Percentiles rank a stretch among this genome's conserved stretches.
These are phyloP conservation scores for Petrolisthes cinctipes DNA, from an alignment of 2,888 invertebrate species.

Conservation along the genomic window DNA sequence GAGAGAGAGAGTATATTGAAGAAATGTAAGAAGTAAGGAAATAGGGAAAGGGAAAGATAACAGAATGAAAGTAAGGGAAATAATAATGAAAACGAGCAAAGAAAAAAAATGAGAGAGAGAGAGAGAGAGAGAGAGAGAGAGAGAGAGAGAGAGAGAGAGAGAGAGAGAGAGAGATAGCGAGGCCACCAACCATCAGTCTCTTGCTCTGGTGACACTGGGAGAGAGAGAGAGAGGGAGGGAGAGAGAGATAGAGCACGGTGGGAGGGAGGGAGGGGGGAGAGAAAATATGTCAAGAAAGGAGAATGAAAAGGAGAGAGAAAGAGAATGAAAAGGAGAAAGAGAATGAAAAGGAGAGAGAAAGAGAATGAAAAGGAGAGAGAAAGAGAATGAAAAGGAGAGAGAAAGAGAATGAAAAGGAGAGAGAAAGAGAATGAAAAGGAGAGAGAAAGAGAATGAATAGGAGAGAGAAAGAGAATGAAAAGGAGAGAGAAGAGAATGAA, in stretches of 20 bases:
- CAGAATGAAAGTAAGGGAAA: background rate
- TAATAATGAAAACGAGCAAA: background rate
- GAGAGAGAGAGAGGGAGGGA: constrained; percentile 12
- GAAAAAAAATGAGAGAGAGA: background rate
- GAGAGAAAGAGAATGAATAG: too few relatives aligned
- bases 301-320: background rate
- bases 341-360: too few relatives aligned
- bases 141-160: constrained; percentile 31
- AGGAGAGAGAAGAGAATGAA: too few relatives aligned
- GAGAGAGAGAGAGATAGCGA: constrained; percentile 26
- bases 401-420: background rate
- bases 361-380: background rate
- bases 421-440: too few relatives aligned
- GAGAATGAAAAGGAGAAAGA: background rate
- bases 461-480: too few relatives aligned
- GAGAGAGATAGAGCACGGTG: background rate
- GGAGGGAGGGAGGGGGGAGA: background rate
- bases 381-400: too few relatives aligned
- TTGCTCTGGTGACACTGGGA: constrained; percentile 1
- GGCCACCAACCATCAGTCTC: constrained; percentile 10
- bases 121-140: constrained; percentile 6
- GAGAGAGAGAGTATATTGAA: background rate
- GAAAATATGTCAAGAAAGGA: background rate
- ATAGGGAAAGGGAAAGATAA: background rate
- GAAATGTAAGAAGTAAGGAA: background rate